These are phyloP conservation scores for Gnathonemus longibarbis DNA, from an alignment of 2,113 vertebrate species.

Conservation along the genomic window DNA sequence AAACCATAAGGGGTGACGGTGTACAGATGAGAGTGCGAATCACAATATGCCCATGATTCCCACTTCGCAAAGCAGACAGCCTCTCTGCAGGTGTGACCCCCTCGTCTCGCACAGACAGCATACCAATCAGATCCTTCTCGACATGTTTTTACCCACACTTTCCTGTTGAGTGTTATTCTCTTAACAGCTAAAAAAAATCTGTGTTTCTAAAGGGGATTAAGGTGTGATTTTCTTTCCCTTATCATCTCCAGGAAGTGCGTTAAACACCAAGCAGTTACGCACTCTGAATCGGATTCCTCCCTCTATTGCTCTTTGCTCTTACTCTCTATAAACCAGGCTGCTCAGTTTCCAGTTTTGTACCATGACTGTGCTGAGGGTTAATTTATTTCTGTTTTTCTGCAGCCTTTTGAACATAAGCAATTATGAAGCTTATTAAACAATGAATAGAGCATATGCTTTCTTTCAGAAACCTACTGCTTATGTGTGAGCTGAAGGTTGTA, in stretches of 20 bases:
- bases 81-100: not conserved
- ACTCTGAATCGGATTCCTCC: not conserved
- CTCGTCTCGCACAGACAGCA: not conserved
- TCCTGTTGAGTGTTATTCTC: not conserved
- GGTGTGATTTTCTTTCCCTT: not conserved
- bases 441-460: not conserved
- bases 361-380: not conserved
- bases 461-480: not conserved
- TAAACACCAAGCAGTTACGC: not conserved
- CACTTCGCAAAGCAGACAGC: not conserved
- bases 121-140: not conserved
- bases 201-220: not conserved
- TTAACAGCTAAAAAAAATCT: not conserved
- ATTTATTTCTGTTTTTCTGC: not conserved
- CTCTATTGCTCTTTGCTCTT: not conserved
- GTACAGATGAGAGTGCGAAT: not conserved
- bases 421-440: not conserved
- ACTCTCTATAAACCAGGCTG: not conserved
- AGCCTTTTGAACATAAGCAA: not conserved
- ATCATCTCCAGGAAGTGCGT: not conserved
- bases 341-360: not conserved
- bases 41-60: not conserved
- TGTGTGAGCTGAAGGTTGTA: not conserved
- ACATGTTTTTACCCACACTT: not conserved
- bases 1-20: not conserved